Evolutionary conservation across 2,797 vertebrate genomes (phyloP).

Genomic region (Paratrypauchen microcephalus): DNA sequence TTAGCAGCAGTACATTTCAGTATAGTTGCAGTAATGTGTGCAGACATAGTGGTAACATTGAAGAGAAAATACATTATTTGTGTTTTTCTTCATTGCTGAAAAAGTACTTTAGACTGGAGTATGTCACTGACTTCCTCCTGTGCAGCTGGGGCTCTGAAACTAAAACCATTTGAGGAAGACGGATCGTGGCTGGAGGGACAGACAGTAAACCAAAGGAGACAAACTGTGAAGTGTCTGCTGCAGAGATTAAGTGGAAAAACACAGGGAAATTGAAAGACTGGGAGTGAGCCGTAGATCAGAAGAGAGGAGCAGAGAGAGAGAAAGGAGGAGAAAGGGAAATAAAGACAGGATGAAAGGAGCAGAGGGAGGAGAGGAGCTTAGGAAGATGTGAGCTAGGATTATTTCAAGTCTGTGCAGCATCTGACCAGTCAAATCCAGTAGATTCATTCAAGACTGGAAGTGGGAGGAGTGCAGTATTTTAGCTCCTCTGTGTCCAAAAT

Average conservation of each 20-base stretch:
- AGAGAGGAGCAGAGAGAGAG: conserved; percentile 35
- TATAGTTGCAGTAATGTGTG: too few relatives aligned
- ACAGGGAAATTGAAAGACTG: conserved; percentile 60
- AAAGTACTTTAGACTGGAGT: neutral
- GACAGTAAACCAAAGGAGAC: conserved; percentile 20
- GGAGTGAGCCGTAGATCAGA: conserved; percentile 45
- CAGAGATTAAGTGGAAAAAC: conserved; percentile 60
- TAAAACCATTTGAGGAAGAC: conserved; percentile 39
- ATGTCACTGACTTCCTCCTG: neutral
- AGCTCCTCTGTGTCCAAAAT: neutral
- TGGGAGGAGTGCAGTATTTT: conserved; percentile 6
- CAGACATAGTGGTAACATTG: too few relatives aligned
- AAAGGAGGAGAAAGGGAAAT: neutral
- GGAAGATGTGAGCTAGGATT: conserved; percentile 61
- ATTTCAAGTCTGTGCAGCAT: conserved; percentile 76
- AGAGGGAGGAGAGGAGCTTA: conserved; percentile 35
- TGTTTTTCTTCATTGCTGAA: too few relatives aligned
- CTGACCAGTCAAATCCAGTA: conserved; percentile 24
- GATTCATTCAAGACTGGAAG: neutral
- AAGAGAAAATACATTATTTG: too few relatives aligned
- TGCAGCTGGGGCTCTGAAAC: neutral
- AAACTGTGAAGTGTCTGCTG: conserved; percentile 44
- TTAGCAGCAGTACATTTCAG: too few relatives aligned
- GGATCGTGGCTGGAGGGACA: conserved; percentile 45
- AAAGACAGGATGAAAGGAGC: conserved; percentile 42